These are phyloP conservation scores for Phylloscopus trochiloides DNA, from an alignment of 2,113 vertebrate species.

Conservation along the genomic window DNA sequence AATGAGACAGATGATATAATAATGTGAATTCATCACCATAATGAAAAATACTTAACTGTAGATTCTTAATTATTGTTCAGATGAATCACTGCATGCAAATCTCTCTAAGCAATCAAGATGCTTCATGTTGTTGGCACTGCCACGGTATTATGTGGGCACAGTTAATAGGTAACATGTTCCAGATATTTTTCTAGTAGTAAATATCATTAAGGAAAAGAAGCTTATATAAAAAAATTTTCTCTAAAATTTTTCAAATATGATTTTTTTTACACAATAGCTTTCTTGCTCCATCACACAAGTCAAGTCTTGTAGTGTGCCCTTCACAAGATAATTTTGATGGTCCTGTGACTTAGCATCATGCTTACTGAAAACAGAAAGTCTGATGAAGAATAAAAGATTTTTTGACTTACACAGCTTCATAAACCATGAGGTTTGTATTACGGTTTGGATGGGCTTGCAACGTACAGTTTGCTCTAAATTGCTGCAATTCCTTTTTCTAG, in stretches of 20 bases:
- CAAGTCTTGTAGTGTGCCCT: not conserved
- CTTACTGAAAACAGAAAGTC: slow-evolving; percentile 7
- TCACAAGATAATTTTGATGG: not conserved
- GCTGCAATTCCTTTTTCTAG: slow-evolving; percentile 59
- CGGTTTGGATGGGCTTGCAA: slow-evolving; percentile 37
- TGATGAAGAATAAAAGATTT: not conserved
- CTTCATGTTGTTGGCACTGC: not conserved
- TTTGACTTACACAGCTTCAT: not conserved
- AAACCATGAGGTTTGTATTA: slow-evolving; percentile 60
- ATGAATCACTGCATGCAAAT: not conserved
- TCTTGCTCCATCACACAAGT: not conserved
- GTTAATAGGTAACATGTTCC: not conserved
- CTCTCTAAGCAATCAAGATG: not conserved
- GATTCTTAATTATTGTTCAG: slow-evolving; percentile 25
- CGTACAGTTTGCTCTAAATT: slow-evolving; percentile 53
- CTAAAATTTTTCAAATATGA: not conserved
- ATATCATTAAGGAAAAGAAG: not conserved
- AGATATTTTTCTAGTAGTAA: not conserved
- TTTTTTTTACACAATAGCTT: not conserved
- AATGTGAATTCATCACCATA: not conserved
- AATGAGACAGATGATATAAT: not conserved
- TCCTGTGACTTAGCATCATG: not conserved
- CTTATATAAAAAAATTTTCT: not conserved
- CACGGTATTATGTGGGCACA: not conserved
- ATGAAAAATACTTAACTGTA: slow-evolving; percentile 42